A percentile compares a stretch with the other conserved stretches of the same genome.
phyloP scores from a whole-genome alignment of 2,888 invertebrate genomes.

The Drosophila koepferae region DNA sequence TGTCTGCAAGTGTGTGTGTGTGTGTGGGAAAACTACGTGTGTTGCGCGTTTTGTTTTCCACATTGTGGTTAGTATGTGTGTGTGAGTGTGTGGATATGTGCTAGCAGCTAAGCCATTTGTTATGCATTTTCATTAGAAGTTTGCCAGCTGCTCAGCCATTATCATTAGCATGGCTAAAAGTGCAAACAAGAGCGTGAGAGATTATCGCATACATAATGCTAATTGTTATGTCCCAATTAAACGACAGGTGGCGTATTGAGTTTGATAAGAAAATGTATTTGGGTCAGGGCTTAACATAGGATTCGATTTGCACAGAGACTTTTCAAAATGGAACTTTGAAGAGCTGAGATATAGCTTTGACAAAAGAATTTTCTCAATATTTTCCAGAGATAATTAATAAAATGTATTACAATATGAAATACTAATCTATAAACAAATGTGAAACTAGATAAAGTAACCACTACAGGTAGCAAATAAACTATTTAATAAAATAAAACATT shows the following conservation, averaged over 20 bases:
- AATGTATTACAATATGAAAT: too few relatives aligned
- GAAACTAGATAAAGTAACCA: too few relatives aligned
- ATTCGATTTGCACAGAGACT: not conserved
- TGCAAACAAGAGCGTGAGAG: conserved; percentile 17
- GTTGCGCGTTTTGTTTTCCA: conserved; percentile 46
- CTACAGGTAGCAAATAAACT: too few relatives aligned
- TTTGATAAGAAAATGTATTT: not conserved
- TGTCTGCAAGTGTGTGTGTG: conserved; percentile 35
- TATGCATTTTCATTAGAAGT: conserved; percentile 76
- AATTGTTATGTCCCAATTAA: conserved; percentile 26
- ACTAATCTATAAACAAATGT: too few relatives aligned
- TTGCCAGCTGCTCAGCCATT: conserved; percentile 47
- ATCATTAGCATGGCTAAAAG: conserved; percentile 58
- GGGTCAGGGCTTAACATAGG: too few relatives aligned
- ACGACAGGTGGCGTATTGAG: conserved; percentile 9
- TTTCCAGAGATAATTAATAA: too few relatives aligned
- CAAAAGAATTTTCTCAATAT: too few relatives aligned
- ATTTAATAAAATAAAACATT: too few relatives aligned
- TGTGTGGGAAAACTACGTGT: conserved; percentile 51
- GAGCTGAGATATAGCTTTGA: too few relatives aligned
- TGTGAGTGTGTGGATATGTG: conserved; percentile 43
- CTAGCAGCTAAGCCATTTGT: conserved; percentile 58
- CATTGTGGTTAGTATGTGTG: conserved; percentile 38
- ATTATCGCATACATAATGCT: conserved; percentile 21
- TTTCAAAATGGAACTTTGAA: not conserved